These are phyloP conservation scores for Harpagifer antarcticus DNA, from an alignment of 2,797 vertebrate genomes.

Conservation along the genomic window DNA sequence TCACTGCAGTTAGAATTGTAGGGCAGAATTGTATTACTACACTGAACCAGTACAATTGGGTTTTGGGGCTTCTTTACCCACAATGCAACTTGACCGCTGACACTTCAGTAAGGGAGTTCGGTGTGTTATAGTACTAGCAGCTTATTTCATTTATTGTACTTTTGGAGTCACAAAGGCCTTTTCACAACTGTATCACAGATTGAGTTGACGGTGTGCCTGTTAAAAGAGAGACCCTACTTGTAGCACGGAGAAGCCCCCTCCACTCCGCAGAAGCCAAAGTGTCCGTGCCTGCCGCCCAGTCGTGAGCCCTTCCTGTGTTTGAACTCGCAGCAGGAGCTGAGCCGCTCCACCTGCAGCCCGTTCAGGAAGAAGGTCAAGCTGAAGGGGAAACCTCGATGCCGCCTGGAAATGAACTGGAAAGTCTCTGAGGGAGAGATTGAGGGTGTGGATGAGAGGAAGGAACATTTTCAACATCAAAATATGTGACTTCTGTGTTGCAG, in stretches of 20 bases:
- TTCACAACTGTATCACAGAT: no score
- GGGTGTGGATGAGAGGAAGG: neutral
- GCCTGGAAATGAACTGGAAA: constrained; percentile 92
- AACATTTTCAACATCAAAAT: neutral
- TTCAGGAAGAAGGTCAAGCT: constrained; percentile 96
- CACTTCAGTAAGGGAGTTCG: neutral
- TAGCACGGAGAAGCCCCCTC: constrained; percentile 94
- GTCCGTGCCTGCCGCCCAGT: constrained; percentile 87
- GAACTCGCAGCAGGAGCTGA: constrained; percentile 98
- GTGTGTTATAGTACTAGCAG: neutral
- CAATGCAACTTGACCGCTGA: neutral
- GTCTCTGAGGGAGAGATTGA: constrained; percentile 81
- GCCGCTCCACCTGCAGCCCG: constrained; percentile 91
- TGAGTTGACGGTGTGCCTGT: no score
- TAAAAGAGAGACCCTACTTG: constrained; percentile 82
- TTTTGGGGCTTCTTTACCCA: neutral
- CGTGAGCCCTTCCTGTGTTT: constrained; percentile 88
- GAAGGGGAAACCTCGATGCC: constrained; percentile 95
- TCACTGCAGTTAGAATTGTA: no score
- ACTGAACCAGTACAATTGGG: no score
- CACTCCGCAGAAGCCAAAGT: constrained; percentile 89
- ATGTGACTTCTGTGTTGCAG: neutral
- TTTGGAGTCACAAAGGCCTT: no score
- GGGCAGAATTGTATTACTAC: no score
- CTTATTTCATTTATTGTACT: no score